Conservation (phyloP, 2,113 vertebrate genomes). For the Poecilia latipinna region DNA sequence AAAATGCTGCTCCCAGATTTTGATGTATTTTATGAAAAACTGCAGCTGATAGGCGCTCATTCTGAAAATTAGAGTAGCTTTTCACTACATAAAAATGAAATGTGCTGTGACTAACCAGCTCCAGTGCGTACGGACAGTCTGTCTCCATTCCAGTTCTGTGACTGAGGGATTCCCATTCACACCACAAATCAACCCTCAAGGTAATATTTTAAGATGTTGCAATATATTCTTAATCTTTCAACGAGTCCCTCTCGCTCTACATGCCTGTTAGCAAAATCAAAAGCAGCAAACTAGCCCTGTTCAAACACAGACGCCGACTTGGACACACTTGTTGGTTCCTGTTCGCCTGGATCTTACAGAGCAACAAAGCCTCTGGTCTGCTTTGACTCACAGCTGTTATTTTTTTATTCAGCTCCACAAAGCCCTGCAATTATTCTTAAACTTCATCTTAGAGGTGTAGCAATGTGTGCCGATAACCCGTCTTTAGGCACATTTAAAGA, state of each 20-base stretch:
- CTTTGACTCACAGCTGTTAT: conserved; percentile 49
- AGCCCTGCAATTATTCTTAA: conserved; percentile 45
- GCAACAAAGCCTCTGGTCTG: conserved; percentile 13
- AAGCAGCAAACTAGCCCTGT: neutral
- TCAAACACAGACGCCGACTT: neutral
- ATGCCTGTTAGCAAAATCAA: neutral
- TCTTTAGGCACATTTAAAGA: conserved; percentile 34
- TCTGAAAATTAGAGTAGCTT: conserved; percentile 6
- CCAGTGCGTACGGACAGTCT: neutral
- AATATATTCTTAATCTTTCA: conserved; percentile 10
- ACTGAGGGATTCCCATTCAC: too few species aligned
- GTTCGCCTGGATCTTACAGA: conserved; percentile 39
- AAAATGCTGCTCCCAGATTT: neutral
- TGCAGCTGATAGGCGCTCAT: neutral
- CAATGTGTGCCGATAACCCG: conserved; percentile 22
- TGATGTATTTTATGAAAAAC: neutral
- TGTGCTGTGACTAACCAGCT: conserved; percentile 21
- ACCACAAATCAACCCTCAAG: neutral
- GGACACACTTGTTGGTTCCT: conserved; percentile 39
- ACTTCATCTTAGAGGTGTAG: conserved; percentile 47
- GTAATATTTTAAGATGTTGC: conserved; percentile 8
- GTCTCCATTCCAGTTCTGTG: conserved; percentile 1
- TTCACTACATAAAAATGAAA: conserved; percentile 11
- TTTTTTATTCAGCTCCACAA: conserved; percentile 42
- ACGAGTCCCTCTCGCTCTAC: neutral